A percentile compares a stretch with the other conserved stretches of the same genome.
phyloP scores from a whole-genome alignment of 2,888 invertebrate species.

The Junonia oenone region DNA sequence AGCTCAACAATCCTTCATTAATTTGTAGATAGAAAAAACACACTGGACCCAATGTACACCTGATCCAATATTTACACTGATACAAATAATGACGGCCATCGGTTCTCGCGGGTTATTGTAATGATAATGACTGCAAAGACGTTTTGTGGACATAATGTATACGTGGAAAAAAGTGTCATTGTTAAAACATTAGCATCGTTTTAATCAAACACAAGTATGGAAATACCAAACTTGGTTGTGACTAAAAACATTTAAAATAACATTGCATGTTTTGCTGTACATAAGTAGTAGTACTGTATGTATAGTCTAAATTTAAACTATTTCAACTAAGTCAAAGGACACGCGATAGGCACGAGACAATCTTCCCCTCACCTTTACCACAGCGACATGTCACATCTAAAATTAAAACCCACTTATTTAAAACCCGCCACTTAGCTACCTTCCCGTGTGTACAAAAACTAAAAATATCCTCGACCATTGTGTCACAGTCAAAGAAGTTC shows the following conservation, averaged over 20 bases:
- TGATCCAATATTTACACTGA: slow-evolving; percentile 74
- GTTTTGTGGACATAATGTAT: slow-evolving; percentile 57
- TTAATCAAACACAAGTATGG: slow-evolving; percentile 23
- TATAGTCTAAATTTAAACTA: slow-evolving; percentile 47
- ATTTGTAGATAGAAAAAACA: slow-evolving; percentile 60
- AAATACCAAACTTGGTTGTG: background rate
- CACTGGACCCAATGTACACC: slow-evolving; percentile 69
- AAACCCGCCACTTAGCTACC: slow-evolving; percentile 77
- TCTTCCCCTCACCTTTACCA: slow-evolving; percentile 68
- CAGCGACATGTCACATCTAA: slow-evolving; percentile 67
- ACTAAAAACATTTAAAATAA: background rate
- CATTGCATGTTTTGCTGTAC: too few species aligned
- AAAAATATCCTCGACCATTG: slow-evolving; percentile 74
- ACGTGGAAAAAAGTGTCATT: slow-evolving; percentile 9
- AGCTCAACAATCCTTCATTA: slow-evolving; percentile 70
- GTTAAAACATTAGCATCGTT: slow-evolving; percentile 27
- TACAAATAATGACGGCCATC: slow-evolving; percentile 71
- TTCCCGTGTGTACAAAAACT: slow-evolving; percentile 74
- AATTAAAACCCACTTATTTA: slow-evolving; percentile 77
- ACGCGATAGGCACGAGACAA: slow-evolving; percentile 69
- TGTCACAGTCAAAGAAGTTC: slow-evolving; percentile 74
- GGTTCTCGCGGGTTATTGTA: slow-evolving; percentile 60
- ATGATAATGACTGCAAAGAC: slow-evolving; percentile 64
- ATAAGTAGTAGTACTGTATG: too few species aligned
- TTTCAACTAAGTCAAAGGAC: slow-evolving; percentile 50